These are phyloP conservation scores for Stegodyphus dumicola DNA, from an alignment of 1,140 invertebrate species.

Conservation along the genomic window DNA sequence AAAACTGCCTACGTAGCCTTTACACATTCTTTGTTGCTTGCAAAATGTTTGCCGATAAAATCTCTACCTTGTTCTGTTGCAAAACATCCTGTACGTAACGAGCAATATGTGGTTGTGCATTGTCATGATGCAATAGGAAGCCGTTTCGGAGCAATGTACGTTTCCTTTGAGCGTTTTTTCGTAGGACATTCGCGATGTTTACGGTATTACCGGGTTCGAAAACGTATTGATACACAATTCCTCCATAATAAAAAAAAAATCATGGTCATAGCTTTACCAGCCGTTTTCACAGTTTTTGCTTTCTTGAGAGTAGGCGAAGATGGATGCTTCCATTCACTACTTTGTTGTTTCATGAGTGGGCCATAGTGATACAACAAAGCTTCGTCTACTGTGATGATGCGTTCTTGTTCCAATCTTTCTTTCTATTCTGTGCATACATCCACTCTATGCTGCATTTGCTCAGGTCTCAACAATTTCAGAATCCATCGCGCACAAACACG, in stretches of 20 bases:
- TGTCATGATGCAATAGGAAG: constrained; percentile 8
- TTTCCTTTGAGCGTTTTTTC: background rate
- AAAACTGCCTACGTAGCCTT: constrained; percentile 6
- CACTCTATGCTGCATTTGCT: constrained; percentile 8
- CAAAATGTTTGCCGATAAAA: constrained; percentile 34
- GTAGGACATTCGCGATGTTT: background rate
- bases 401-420: background rate
- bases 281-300: background rate
- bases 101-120: background rate
- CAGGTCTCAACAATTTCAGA: constrained; percentile 1
- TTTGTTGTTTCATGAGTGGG: constrained; percentile 1
- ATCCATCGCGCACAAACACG: background rate
- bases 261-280: background rate
- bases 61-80: background rate
- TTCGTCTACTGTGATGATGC: constrained; percentile 14
- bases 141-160: background rate
- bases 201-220: background rate
- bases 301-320: constrained; percentile 5
- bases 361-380: background rate
- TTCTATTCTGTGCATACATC: background rate
- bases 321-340: constrained; percentile 8
- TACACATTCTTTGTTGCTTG: constrained; percentile 1
- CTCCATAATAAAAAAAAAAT: constrained; percentile 7
- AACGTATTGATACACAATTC: constrained; percentile 11
- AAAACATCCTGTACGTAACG: constrained; percentile 1